Percentiles rank a stretch among this genome's conserved stretches.
Conservation (phyloP, 2,113 vertebrate genomes). For the Perognathus longimembris region DNA sequence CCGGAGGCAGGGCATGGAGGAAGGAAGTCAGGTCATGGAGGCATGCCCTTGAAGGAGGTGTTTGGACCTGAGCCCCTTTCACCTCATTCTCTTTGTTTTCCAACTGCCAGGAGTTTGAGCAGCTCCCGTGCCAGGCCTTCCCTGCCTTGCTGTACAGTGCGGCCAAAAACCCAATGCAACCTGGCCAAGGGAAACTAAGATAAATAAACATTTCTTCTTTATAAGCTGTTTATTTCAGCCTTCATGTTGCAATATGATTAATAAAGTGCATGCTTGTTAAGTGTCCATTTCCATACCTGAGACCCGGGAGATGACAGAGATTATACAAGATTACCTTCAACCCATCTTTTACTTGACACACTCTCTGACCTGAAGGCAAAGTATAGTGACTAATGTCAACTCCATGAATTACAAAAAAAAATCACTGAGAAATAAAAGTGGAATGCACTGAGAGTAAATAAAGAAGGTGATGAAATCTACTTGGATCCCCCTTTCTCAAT, state of each 20-base stretch:
- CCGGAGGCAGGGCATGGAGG: background rate
- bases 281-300: background rate
- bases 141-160: background rate
- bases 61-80: background rate
- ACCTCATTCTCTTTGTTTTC: too few species aligned
- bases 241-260: background rate
- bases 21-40: background rate
- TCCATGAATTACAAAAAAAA: conserved; percentile 23
- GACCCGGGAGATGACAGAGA: background rate
- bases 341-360: background rate
- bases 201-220: background rate
- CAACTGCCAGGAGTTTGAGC: background rate
- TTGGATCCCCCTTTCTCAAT: background rate
- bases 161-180: background rate
- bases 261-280: too few species aligned
- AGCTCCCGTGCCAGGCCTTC: background rate
- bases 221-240: background rate
- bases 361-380: background rate
- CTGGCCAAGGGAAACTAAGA: background rate
- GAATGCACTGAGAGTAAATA: conserved; percentile 11
- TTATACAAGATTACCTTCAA: background rate
- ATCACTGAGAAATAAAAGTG: conserved; percentile 8
- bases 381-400: background rate
- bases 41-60: background rate
- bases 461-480: background rate